Conservation (phyloP, 1,140 invertebrate genomes). For the Eulimnadia texana region DNA sequence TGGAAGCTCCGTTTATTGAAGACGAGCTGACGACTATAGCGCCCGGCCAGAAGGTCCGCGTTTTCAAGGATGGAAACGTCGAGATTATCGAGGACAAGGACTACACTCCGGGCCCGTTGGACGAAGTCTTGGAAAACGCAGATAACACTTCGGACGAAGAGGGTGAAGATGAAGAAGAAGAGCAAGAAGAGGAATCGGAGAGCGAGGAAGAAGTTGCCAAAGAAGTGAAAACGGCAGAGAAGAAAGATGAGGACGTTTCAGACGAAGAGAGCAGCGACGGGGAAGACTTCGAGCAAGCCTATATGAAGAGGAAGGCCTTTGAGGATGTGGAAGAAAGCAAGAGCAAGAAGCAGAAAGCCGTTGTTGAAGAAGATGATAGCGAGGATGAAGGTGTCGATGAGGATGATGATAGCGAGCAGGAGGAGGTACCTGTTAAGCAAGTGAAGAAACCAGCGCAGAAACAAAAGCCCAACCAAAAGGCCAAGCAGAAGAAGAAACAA, state of each 20-base stretch:
- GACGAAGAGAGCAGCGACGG: constrained; percentile 6
- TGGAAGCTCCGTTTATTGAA: background rate
- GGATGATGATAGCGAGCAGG: background rate
- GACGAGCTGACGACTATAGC: constrained; percentile 10
- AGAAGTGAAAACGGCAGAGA: background rate
- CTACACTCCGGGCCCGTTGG: constrained; percentile 2
- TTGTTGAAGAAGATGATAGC: background rate
- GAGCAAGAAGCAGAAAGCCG: background rate
- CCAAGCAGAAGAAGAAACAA: too few species aligned
- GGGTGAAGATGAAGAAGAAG: background rate
- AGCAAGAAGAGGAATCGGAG: background rate
- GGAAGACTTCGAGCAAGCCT: background rate
- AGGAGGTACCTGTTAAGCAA: background rate
- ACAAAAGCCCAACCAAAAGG: too few species aligned
- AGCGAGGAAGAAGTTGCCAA: constrained; percentile 3
- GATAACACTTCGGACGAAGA: background rate
- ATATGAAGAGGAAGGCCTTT: background rate
- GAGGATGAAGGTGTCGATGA: background rate
- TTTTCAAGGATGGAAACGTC: constrained; percentile 1
- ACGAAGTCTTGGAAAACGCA: background rate
- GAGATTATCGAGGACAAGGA: background rate
- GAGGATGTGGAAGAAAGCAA: background rate
- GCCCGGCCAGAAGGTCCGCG: constrained; percentile 10
- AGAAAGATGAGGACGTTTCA: background rate
- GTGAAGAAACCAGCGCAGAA: background rate